A percentile compares a stretch with the other conserved stretches of the same genome.
These are phyloP conservation scores for Xenotilapia flavipinnis DNA, from an alignment of 2,113 vertebrate genomes.

Conservation along the genomic window DNA sequence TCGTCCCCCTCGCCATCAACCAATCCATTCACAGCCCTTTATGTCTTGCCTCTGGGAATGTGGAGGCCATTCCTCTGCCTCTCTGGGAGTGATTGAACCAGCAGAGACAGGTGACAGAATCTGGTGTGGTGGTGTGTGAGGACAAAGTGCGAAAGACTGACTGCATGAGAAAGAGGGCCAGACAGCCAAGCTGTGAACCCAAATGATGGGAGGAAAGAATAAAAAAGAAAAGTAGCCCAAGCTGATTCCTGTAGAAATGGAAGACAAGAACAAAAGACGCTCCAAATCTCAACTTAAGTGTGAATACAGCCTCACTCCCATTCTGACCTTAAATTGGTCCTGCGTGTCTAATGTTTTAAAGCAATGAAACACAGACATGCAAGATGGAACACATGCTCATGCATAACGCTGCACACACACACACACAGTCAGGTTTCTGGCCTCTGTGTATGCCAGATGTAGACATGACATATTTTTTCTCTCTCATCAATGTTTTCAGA, in stretches of 20 bases:
- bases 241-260: slow-evolving; percentile 35
- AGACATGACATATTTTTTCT: slow-evolving; percentile 29
- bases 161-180: not conserved
- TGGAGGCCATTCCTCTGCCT: slow-evolving; percentile 35
- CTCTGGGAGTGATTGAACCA: slow-evolving; percentile 50
- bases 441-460: slow-evolving; percentile 42
- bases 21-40: slow-evolving; percentile 62
- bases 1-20: slow-evolving; percentile 51
- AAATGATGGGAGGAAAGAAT: not conserved
- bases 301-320: not conserved
- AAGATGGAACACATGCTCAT: not conserved
- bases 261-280: not conserved
- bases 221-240: not conserved
- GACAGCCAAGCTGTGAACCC: slow-evolving; percentile 11
- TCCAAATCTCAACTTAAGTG: not conserved
- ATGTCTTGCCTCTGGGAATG: slow-evolving; percentile 65
- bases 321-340: slow-evolving; percentile 22
- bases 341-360: not conserved
- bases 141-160: slow-evolving; percentile 26
- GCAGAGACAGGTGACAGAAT: slow-evolving; percentile 58
- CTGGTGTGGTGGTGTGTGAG: slow-evolving; percentile 22
- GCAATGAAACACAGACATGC: slow-evolving; percentile 1
- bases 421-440: slow-evolving; percentile 14
- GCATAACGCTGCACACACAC: not conserved
- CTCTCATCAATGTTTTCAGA: slow-evolving; percentile 32